These are phyloP conservation scores for Ara ararauna DNA, from an alignment of 2,797 vertebrate genomes.

Conservation along the genomic window DNA sequence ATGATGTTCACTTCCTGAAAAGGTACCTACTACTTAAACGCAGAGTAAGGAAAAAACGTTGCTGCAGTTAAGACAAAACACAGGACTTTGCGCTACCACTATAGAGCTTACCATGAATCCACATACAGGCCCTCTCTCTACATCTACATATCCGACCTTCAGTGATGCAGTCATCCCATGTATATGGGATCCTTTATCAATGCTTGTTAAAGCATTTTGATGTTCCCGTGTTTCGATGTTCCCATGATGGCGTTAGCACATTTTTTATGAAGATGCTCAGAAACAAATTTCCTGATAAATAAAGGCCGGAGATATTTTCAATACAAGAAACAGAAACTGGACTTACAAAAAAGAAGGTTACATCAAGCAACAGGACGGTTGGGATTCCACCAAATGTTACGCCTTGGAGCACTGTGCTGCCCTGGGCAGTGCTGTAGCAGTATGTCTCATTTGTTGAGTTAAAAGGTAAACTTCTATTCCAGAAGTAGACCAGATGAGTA, in stretches of 20 bases:
- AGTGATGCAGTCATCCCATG: background rate
- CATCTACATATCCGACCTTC: background rate
- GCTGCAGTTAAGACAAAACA: background rate
- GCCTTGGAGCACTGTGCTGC: conserved; percentile 87
- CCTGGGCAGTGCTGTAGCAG: conserved; percentile 83
- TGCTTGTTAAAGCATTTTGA: background rate
- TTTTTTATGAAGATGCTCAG: background rate
- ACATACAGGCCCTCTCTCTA: background rate
- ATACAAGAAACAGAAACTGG: background rate
- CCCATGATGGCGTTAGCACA: background rate
- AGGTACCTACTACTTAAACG: background rate
- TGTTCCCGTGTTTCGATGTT: background rate
- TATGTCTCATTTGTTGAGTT: conserved; percentile 69
- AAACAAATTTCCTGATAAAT: background rate
- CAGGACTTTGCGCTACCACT: background rate
- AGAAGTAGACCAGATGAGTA: conserved; percentile 18
- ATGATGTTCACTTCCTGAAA: background rate
- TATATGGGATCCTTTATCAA: background rate
- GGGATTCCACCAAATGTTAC: conserved; percentile 91
- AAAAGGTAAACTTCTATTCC: background rate
- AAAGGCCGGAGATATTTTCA: background rate
- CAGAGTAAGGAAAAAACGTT: background rate
- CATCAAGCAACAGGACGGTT: conserved; percentile 89
- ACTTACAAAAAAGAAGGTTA: conserved; percentile 88
- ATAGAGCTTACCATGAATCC: background rate